These are phyloP conservation scores for Digitonthophagus gazella DNA, from an alignment of 2,888 invertebrate species.

Conservation along the genomic window DNA sequence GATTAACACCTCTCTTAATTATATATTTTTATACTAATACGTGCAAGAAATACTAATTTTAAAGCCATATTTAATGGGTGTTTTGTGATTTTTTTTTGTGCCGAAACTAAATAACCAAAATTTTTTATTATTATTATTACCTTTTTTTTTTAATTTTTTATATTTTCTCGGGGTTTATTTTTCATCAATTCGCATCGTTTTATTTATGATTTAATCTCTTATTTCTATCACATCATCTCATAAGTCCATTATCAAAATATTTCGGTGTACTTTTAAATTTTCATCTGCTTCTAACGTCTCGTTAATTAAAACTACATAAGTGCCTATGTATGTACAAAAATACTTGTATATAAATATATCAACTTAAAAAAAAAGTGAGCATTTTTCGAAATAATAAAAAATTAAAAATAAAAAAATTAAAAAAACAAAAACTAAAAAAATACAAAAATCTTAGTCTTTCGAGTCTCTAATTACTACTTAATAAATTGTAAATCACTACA, in stretches of 20 bases:
- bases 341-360: constrained; percentile 1
- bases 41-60: not conserved
- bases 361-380: constrained; percentile 19
- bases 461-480: constrained; percentile 25
- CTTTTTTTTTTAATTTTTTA: not conserved
- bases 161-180: not conserved
- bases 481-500: constrained; percentile 24
- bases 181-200: not conserved
- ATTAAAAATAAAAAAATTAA: constrained; percentile 4
- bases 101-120: no score
- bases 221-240: constrained; percentile 12
- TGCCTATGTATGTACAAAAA: constrained; percentile 12
- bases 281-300: constrained; percentile 10
- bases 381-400: constrained; percentile 9
- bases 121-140: not conserved
- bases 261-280: constrained; percentile 4
- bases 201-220: not conserved
- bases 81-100: no score
- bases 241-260: constrained; percentile 12
- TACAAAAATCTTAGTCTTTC: constrained; percentile 21
- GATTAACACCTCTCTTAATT: no score
- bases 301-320: not conserved
- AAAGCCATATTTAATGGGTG: not conserved
- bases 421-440: not conserved
- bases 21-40: not conserved